phyloP scores from a whole-genome alignment of 2,797 vertebrate species.

The Labeo calbasu region DNA sequence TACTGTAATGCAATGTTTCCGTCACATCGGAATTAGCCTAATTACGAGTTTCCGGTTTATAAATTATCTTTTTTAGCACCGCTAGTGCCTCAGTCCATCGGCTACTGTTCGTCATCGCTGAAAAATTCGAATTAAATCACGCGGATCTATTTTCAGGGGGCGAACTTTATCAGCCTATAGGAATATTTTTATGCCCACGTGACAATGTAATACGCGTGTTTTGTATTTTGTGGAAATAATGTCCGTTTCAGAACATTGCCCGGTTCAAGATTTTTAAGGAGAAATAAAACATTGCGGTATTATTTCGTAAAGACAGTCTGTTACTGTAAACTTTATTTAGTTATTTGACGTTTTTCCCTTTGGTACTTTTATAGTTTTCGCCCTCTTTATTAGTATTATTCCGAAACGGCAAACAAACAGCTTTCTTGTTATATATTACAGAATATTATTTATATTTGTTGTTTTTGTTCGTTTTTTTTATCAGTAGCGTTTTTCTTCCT shows the following conservation, averaged over 20 bases:
- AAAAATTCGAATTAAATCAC: neutral
- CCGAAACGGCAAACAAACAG: constrained; percentile 44
- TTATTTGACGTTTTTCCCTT: constrained; percentile 30
- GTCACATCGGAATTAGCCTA: neutral
- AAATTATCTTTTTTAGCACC: neutral
- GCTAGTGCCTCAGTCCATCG: constrained; percentile 2
- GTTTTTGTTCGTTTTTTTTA: constrained; percentile 61
- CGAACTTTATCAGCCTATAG: neutral
- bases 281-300: neutral
- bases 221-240: constrained; percentile 3
- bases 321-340: constrained; percentile 9
- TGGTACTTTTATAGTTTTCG: constrained; percentile 41
- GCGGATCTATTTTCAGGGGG: neutral
- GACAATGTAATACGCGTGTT: neutral
- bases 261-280: neutral
- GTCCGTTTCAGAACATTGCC: neutral
- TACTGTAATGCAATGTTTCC: neutral
- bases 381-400: constrained; percentile 41
- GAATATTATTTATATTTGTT: constrained; percentile 75
- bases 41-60: constrained; percentile 6
- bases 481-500: constrained; percentile 47
- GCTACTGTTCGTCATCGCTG: neutral
- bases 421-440: constrained; percentile 63
- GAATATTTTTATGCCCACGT: neutral
- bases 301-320: neutral